Evolutionary conservation across 2,888 invertebrate genomes (phyloP).

Genomic region (Sarcophaga caerulescens): DNA sequence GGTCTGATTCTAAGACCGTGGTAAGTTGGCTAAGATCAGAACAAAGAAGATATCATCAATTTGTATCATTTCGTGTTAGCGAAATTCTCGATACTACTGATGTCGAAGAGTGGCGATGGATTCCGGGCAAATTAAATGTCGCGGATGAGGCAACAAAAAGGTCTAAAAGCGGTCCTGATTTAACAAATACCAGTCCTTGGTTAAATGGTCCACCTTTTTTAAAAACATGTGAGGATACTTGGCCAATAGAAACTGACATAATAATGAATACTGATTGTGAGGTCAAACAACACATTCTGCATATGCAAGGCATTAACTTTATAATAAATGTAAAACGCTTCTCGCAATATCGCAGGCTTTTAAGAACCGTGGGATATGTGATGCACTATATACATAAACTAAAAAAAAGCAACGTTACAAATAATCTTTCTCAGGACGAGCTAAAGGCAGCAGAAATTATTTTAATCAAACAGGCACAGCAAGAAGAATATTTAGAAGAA

Average conservation of each 20-base stretch:
- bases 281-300: slow-evolving; percentile 20
- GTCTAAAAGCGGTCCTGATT: slow-evolving; percentile 22
- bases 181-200: slow-evolving; percentile 30
- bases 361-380: slow-evolving; percentile 25
- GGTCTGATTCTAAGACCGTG: slow-evolving; percentile 38
- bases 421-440: slow-evolving; percentile 19
- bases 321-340: slow-evolving; percentile 18
- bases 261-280: slow-evolving; percentile 4
- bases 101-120: slow-evolving; percentile 31
- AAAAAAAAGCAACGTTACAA: slow-evolving; percentile 1
- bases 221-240: background rate
- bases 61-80: slow-evolving; percentile 46
- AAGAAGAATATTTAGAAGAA: slow-evolving; percentile 14
- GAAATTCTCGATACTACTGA: slow-evolving; percentile 42
- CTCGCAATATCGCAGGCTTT: slow-evolving; percentile 27
- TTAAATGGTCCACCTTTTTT: slow-evolving; percentile 20
- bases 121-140: slow-evolving; percentile 37
- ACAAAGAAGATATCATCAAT: slow-evolving; percentile 44
- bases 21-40: slow-evolving; percentile 30
- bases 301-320: background rate
- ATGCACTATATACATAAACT: slow-evolving; percentile 34
- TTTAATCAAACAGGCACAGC: slow-evolving; percentile 2
- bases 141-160: slow-evolving; percentile 41
- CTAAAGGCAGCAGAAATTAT: slow-evolving; percentile 2
- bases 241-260: slow-evolving; percentile 1